Conservation (phyloP, 1,140 invertebrate genomes). For the Saccostrea glomerata region DNA sequence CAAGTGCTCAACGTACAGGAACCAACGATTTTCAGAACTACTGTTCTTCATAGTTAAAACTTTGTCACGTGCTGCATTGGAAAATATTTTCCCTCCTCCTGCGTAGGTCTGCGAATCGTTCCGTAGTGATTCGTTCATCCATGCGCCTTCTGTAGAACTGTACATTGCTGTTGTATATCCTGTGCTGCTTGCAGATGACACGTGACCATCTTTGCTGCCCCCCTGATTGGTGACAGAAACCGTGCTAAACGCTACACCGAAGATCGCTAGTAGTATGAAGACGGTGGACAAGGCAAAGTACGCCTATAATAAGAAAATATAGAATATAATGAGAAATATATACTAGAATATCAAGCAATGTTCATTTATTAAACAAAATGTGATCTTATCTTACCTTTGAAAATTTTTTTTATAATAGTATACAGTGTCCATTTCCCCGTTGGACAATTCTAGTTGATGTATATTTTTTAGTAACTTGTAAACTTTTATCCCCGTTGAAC, state of each 20-base stretch:
- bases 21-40: background rate
- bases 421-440: too few relatives aligned
- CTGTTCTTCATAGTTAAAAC: background rate
- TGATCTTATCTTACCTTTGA: too few relatives aligned
- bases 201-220: background rate
- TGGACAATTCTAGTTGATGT: too few relatives aligned
- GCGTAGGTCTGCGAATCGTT: background rate
- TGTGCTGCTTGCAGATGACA: background rate
- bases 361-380: too few relatives aligned
- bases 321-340: too few relatives aligned
- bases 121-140: background rate
- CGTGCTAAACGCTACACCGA: constrained; percentile 17
- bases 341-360: too few relatives aligned
- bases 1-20: constrained; percentile 42
- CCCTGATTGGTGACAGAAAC: background rate
- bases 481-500: too few relatives aligned
- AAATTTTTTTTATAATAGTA: too few relatives aligned
- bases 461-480: too few relatives aligned
- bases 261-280: constrained; percentile 17
- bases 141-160: background rate
- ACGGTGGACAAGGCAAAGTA: constrained; percentile 22
- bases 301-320: background rate
- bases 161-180: background rate
- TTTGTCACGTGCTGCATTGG: constrained; percentile 15
- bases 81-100: background rate